Evolutionary conservation across 2,797 vertebrate genomes (phyloP).

Genomic region (Gadopsis bispinosus): DNA sequence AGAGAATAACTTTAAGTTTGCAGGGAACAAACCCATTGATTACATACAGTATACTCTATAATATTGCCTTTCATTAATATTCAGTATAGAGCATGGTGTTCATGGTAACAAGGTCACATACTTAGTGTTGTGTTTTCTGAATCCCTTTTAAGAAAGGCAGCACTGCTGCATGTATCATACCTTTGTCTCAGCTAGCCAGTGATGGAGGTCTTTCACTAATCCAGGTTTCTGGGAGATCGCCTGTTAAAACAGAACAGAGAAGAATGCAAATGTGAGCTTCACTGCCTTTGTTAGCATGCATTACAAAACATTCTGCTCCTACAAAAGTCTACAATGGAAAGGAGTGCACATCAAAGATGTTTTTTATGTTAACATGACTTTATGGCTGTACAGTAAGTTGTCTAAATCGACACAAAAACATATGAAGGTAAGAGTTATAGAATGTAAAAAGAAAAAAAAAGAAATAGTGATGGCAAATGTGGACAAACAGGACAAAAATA

Average conservation of each 20-base stretch:
- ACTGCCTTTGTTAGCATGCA: constrained; percentile 4
- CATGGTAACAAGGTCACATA: constrained; percentile 3
- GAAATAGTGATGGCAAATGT: neutral
- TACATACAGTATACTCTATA: neutral
- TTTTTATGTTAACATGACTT: neutral
- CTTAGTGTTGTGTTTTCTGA: constrained; percentile 26
- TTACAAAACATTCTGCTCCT: neutral
- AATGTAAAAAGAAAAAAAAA: constrained; percentile 2
- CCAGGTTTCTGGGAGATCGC: constrained; percentile 87
- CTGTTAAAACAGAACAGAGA: constrained; percentile 77
- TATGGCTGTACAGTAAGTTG: neutral
- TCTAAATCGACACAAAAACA: neutral
- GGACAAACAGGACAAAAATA: constrained; percentile 40
- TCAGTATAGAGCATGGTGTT: neutral
- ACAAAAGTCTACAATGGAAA: neutral
- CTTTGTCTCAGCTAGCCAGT: constrained; percentile 96
- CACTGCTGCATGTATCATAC: constrained; percentile 75
- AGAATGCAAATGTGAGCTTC: constrained; percentile 34
- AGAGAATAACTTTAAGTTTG: neutral
- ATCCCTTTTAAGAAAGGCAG: neutral
- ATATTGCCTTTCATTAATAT: neutral
- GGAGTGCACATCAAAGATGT: neutral
- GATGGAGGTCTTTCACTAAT: constrained; percentile 89
- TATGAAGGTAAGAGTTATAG: neutral
- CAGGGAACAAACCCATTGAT: neutral